Evolutionary conservation across 2,888 invertebrate genomes (phyloP), one percentile per base, ranked within the genome.

Genomic region (Volucella zonaria): DNA sequence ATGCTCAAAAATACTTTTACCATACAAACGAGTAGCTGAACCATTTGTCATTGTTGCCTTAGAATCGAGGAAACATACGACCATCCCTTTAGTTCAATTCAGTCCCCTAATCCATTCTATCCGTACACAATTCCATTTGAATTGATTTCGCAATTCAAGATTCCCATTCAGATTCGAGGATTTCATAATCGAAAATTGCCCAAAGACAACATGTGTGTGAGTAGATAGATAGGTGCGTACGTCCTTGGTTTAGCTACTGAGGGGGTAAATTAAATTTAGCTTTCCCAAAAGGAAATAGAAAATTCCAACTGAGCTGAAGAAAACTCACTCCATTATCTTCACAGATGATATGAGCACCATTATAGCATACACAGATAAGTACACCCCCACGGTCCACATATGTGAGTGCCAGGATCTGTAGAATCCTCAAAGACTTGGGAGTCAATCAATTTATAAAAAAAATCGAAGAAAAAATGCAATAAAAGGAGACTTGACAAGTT

Each of bases 171-270:
- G 68, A 54, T 77, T 77, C 62, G 68, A 42, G 61, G 70, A 42
- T 62, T 77, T 68, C 68, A 77, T 77, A 77, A 77, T 77, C 77
- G 77, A 70, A 77, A 77, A 77, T 77, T 54, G 52, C 68, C 68
- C 76, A 45, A 31, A 51, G 52, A 52, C 10, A 3, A 49, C 38
- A 12, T 67, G 59, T 75, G 59, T 12, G 31, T 11, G 6, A 31
- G 14, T 58, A 31, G 6, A 31, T 31, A 31, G 31, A 6, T 31
- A 31, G 6, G 23, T 23, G 6, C 0, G 1, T 6, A 6, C 31
- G 31, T 31, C 6, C 31, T 31, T 31, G 31, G 31, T 18, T 45
- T 10, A 10, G 23, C 3, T 10, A 31, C 2, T 6, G 11, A 23
- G 14, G 8, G 64, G 8, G 49, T 12, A 14, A 9, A 56, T 18